Conservation (phyloP, 2,113 vertebrate genomes). For the Daboia siamensis region DNA sequence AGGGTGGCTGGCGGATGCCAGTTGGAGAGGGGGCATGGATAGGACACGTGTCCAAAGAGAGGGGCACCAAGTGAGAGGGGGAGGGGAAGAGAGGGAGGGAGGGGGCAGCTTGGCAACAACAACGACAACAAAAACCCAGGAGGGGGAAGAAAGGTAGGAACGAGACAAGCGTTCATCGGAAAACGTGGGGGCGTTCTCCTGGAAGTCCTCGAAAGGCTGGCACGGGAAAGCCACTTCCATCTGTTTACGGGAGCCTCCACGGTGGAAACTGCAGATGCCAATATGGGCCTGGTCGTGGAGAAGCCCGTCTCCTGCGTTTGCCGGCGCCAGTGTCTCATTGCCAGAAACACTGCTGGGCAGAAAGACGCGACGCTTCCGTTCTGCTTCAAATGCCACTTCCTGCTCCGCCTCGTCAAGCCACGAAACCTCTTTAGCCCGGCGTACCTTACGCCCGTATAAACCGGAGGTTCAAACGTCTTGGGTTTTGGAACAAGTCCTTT, state of each 20-base stretch:
- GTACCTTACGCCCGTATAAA: too few species aligned
- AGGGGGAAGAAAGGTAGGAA: neutral
- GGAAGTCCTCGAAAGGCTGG: slow-evolving; percentile 20
- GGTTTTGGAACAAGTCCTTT: too few species aligned
- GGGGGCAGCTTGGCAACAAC: slow-evolving; percentile 16
- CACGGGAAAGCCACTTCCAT: slow-evolving; percentile 1
- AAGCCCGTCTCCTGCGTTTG: neutral
- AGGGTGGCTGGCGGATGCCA: slow-evolving; percentile 52
- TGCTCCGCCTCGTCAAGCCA: neutral
- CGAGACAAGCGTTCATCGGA: neutral
- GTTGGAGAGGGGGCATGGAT: slow-evolving; percentile 35
- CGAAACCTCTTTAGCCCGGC: too few species aligned
- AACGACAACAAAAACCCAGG: too few species aligned
- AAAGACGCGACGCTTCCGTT: rapidly evolving
- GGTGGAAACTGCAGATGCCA: neutral
- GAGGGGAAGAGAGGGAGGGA: slow-evolving; percentile 15
- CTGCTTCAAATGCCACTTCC: neutral
- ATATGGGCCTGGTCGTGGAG: rapidly evolving
- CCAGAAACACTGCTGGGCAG: neutral
- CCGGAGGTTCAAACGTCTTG: too few species aligned
- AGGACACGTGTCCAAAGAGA: slow-evolving; percentile 62
- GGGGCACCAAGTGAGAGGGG: neutral
- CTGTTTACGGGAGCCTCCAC: neutral
- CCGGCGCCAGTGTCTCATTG: neutral
- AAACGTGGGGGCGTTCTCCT: neutral